A percentile compares a stretch with the other conserved stretches of the same genome.
Conservation (phyloP, 2,888 invertebrate genomes). For the Sceliomorpha sp. region DNA sequence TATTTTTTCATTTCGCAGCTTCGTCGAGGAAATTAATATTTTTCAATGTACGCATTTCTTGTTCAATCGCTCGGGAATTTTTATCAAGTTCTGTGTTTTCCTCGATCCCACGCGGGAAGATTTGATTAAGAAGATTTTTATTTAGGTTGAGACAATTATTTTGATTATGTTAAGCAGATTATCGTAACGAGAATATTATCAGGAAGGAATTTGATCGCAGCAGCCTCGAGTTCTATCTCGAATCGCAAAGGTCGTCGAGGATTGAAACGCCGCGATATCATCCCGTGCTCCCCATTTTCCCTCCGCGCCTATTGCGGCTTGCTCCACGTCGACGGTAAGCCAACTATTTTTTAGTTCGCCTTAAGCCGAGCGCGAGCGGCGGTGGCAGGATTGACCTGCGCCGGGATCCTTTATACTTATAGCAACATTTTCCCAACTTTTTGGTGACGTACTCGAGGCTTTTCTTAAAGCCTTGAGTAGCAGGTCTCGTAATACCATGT, state of each 20-base stretch:
- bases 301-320: conserved; percentile 19
- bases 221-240: conserved; percentile 28
- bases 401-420: conserved; percentile 27
- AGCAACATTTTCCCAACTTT: conserved; percentile 48
- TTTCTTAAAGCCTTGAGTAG: conserved; percentile 47
- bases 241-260: conserved; percentile 41
- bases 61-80: too few species aligned
- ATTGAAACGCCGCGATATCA: conserved; percentile 41
- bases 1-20: too few species aligned
- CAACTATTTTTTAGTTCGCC: conserved; percentile 42
- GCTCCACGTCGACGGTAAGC: conserved; percentile 42
- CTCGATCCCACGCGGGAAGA: conserved; percentile 1
- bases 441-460: conserved; percentile 45
- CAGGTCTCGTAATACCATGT: conserved; percentile 45
- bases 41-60: too few species aligned
- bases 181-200: conserved; percentile 53
- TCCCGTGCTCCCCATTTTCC: conserved; percentile 28
- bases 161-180: conserved; percentile 42
- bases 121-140: conserved; percentile 37
- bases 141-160: conserved; percentile 31
- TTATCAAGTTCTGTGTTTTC: conserved; percentile 4
- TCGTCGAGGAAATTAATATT: too few species aligned
- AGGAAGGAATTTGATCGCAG: conserved; percentile 25
- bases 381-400: conserved; percentile 39
- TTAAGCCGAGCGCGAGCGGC: conserved; percentile 30